Evolutionary conservation across 2,888 invertebrate species (phyloP), one percentile per base, ranked within the genome.

Genomic region (Drosophila putrida): DNA sequence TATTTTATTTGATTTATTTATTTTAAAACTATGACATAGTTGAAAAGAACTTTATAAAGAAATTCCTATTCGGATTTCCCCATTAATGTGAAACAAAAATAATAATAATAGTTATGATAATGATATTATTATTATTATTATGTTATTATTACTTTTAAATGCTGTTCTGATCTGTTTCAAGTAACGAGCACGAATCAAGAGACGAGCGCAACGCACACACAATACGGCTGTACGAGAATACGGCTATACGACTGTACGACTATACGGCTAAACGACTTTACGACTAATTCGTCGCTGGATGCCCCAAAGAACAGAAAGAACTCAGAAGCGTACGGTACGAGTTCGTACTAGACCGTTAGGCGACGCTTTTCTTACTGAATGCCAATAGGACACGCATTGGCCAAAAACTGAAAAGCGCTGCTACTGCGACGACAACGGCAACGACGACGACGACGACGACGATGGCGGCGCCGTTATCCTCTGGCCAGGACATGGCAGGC

Each of bases 341-440:
- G 67, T 79, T 85, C 88, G 92, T 93, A 91, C 93, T 92, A 92
- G 91, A 93, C 92, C 93, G 92, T 92, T 91, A 91, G 92, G 92
- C 93, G 93, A 92, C 92, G 92, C 92, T 92, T 92, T 92, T 92
- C 92, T 92, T 91, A 93, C 92, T 93, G 91, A 93, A 92, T 84
- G 84, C 49, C 89, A 78, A 87, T 81, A 83, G 75, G 71, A 75
- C 82, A 90, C 83, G 86, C 90, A 87, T 89, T 90, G 86, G 87
- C 83, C 81, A 80, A 83, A 55, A 75, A 75, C 80, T 77, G 78
- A 76, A 71, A 71, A 72, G 70, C 80, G 81, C 82, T 80, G 75
- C 65, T 46, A 68, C 75, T 70, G 69, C 79, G 50, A 59, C 49
- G 69, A 50, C 41, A 50, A 68, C 85, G 67, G 60, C 62, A 44